Base-by-base conservation (phyloP, 1,140 invertebrate genomes). In the Galleria mellonella region DNA sequence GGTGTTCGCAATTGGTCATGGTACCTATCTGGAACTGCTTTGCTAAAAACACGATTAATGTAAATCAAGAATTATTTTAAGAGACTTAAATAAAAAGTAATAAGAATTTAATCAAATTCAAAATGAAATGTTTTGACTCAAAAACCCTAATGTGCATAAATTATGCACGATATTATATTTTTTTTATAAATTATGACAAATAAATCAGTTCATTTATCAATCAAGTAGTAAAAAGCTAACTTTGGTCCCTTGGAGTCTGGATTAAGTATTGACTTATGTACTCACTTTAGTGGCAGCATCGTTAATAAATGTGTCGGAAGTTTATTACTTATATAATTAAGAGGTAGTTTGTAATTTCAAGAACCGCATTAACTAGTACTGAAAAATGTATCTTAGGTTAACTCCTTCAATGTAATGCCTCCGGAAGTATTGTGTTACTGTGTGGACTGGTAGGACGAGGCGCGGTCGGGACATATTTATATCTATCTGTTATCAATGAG, bases 341-440 rank as follows among this genome's bases (percentile, higher is more conserved):
- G 77, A 84, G 79, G 79, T 84, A 84, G 81, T 76, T 83, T 72
- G 68, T 73, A 79, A 84, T 78, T 82, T 72, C 72, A 69, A 72
- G 67, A 67, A 72, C 57, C 54, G 55, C 51, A 48, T 69, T 52
- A 63, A 77, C 57, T 67, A 70, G 51, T 66, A 68, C 52, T 68
- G 68, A 62, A 72, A 67, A 57, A 62, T 72, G 62, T 54, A 57
- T 53, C 17, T 36, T 41, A 60, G 51, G 38, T 55, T 45, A 55
- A 51, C 37, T 51, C 49, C 37, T 49, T 48, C 49, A 46, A 42
- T 47, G 37, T 47, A 44, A 49, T 14, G 46, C 42, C 43, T 40
- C 37, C 14, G 11, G 5, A 9, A 32, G 32, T 17, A 38, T 4
- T 36, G 17, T 15, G 4, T 33, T 6, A 23, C 17, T 23, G 17